Conservation (phyloP, 2,797 vertebrate species). For the Dryobates pubescens region DNA sequence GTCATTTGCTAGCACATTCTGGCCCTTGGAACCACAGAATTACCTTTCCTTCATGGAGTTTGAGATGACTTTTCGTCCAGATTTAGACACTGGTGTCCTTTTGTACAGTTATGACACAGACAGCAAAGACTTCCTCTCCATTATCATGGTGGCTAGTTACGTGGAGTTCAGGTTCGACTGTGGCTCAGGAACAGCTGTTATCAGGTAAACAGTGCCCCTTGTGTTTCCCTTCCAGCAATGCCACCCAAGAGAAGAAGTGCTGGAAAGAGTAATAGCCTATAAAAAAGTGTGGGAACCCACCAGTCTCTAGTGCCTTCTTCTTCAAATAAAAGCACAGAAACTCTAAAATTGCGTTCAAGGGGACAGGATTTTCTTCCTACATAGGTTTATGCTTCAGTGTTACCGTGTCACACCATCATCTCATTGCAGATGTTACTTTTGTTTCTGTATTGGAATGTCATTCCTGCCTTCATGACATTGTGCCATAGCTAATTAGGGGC, state of each 20-base stretch:
- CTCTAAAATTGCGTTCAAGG: no score
- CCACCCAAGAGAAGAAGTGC: background rate
- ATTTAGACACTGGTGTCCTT: slow-evolving; percentile 83
- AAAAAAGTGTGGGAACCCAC: background rate
- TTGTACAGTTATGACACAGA: slow-evolving; percentile 90
- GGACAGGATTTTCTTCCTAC: background rate
- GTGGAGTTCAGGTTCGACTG: slow-evolving; percentile 97
- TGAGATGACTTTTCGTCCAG: slow-evolving; percentile 89
- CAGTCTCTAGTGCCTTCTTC: background rate
- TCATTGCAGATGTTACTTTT: background rate
- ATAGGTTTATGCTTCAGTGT: background rate
- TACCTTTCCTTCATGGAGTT: slow-evolving; percentile 97
- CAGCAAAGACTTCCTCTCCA: slow-evolving; percentile 92
- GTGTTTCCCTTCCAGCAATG: background rate
- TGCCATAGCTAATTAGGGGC: background rate
- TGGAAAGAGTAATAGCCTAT: background rate
- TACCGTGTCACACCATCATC: background rate
- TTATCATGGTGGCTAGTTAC: slow-evolving; percentile 84
- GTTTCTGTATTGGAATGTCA: background rate
- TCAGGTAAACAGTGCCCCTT: slow-evolving; percentile 81
- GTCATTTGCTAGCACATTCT: slow-evolving; percentile 87
- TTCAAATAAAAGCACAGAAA: background rate
- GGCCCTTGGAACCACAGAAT: slow-evolving; percentile 89
- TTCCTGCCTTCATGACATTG: background rate
- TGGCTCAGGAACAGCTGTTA: slow-evolving; percentile 89